Conservation (phyloP, 2,797 vertebrate species). For the Argyrosomus regius region DNA sequence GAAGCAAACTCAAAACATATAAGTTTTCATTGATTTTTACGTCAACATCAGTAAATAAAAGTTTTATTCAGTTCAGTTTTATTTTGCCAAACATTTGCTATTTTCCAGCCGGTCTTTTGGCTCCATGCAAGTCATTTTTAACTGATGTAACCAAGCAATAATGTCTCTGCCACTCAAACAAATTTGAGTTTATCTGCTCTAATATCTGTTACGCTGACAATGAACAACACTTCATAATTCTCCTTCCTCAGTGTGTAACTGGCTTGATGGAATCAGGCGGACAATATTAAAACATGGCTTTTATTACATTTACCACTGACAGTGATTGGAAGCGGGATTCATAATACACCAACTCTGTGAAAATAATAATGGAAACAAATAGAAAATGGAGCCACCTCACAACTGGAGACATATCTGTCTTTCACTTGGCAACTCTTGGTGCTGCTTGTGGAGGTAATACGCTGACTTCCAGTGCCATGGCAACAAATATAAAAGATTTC, state of each 20-base stretch:
- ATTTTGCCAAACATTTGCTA: conserved; percentile 38
- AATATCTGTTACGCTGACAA: conserved; percentile 64
- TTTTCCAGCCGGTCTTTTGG: conserved; percentile 23
- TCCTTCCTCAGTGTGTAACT: conserved; percentile 41
- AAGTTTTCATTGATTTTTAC: conserved; percentile 7
- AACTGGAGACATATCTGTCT: conserved; percentile 32
- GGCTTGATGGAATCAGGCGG: conserved; percentile 61
- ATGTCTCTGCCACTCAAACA: conserved; percentile 67
- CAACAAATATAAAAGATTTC: conserved; percentile 1
- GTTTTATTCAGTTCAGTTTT: neutral
- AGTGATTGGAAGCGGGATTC: conserved; percentile 51
- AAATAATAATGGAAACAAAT: conserved; percentile 68
- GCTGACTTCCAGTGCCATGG: conserved; percentile 10
- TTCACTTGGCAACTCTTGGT: conserved; percentile 15
- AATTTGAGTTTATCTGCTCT: conserved; percentile 66
- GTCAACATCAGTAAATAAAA: conserved; percentile 24
- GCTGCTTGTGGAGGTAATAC: conserved; percentile 21
- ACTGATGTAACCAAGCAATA: conserved; percentile 63
- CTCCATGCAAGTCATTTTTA: conserved; percentile 42
- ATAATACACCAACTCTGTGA: conserved; percentile 34
- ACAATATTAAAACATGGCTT: conserved; percentile 70
- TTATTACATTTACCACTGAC: conserved; percentile 66
- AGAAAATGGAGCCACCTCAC: conserved; percentile 33
- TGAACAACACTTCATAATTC: conserved; percentile 54
- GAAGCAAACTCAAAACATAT: neutral